Conservation (phyloP, 2,113 vertebrate genomes). For the Tylochromis polylepis region DNA sequence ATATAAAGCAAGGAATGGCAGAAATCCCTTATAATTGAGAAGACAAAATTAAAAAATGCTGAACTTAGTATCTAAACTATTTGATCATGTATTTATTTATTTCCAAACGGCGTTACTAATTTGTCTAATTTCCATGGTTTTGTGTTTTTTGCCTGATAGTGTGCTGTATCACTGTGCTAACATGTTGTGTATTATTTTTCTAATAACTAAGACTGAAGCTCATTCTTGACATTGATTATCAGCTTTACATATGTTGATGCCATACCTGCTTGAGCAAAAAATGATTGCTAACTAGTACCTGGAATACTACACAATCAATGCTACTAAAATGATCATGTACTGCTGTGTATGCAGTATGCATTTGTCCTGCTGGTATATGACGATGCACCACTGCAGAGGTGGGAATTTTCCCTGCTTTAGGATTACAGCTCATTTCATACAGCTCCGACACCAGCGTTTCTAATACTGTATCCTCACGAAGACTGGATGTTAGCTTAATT, state of each 20-base stretch:
- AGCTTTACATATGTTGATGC: not conserved
- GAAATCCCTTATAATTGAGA: not conserved
- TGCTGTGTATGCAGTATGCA: not conserved
- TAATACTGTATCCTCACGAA: not conserved
- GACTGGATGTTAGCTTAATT: not conserved
- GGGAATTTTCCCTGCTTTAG: not conserved
- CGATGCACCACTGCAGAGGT: not conserved
- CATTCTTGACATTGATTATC: not conserved
- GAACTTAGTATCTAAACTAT: not conserved
- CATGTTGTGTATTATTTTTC: not conserved
- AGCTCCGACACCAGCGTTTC: not conserved
- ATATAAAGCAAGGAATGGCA: not conserved
- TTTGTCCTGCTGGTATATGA: not conserved
- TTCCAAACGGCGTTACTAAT: not conserved
- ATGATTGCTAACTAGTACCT: not conserved
- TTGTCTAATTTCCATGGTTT: not conserved
- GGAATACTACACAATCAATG: not conserved
- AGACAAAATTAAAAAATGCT: not conserved
- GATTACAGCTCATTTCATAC: not conserved
- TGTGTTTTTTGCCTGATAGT: not conserved
- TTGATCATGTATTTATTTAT: not conserved
- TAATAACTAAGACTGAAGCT: not conserved
- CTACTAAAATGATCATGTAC: not conserved
- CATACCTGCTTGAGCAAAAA: not conserved
- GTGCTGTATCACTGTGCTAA: not conserved